Percentiles rank a stretch among this genome's conserved stretches.
Conservation (phyloP, 2,888 invertebrate species). For the Tipula vernalis region DNA sequence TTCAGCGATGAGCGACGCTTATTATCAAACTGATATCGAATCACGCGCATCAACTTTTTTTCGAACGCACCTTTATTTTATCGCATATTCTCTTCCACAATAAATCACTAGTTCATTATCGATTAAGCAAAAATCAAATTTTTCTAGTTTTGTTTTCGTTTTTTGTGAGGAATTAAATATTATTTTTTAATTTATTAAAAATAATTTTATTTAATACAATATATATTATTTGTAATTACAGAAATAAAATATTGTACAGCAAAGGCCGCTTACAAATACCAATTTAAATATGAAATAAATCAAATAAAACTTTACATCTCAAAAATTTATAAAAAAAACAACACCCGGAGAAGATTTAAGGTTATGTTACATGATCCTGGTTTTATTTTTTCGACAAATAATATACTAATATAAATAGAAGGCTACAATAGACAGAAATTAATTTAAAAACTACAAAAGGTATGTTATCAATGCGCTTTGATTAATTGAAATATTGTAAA, state of each 20-base stretch:
- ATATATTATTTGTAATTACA: background rate
- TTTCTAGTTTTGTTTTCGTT: background rate
- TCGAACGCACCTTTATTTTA: background rate
- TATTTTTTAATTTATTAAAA: background rate
- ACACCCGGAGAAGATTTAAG: background rate
- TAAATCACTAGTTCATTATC: background rate
- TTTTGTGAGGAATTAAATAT: background rate
- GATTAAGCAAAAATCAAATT: background rate
- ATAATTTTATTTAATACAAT: background rate
- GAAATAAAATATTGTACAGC: background rate
- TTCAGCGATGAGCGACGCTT: too few relatives aligned
- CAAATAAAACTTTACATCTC: background rate
- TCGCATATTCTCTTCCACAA: background rate
- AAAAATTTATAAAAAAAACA: background rate
- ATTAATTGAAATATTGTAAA: background rate
- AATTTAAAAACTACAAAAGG: background rate
- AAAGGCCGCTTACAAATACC: background rate
- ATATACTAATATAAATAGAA: background rate
- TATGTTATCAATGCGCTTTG: background rate
- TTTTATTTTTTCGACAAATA: background rate
- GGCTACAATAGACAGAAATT: background rate
- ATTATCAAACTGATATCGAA: too few relatives aligned
- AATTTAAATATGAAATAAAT: background rate
- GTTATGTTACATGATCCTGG: background rate
- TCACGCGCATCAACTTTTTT: too few relatives aligned